Evolutionary conservation across 2,888 invertebrate species (phyloP).

Genomic region (Ennomos quercinarius): DNA sequence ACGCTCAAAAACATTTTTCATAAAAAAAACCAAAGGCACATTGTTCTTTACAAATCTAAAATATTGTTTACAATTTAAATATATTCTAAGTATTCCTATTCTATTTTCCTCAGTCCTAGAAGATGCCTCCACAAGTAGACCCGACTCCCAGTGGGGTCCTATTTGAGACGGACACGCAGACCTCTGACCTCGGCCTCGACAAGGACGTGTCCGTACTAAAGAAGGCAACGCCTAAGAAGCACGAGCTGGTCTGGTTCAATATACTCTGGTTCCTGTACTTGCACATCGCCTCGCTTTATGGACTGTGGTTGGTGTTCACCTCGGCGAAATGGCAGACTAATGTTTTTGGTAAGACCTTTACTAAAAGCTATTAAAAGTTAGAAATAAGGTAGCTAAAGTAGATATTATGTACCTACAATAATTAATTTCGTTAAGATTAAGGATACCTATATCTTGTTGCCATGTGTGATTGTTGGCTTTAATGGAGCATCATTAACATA

Average conservation of each 20-base stretch:
- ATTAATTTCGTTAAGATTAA: no score
- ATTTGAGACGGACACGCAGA: slow-evolving; percentile 88
- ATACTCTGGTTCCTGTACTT: slow-evolving; percentile 88
- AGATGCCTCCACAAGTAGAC: slow-evolving; percentile 86
- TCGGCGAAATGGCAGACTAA: slow-evolving; percentile 88
- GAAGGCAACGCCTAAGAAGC: slow-evolving; percentile 77
- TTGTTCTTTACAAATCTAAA: no score
- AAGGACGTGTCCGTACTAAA: slow-evolving; percentile 85
- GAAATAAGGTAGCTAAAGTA: no score
- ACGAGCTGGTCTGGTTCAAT: slow-evolving; percentile 90
- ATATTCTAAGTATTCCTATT: no score
- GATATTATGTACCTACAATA: no score
- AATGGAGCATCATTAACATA: no score
- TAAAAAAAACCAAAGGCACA: no score
- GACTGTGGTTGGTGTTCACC: slow-evolving; percentile 87
- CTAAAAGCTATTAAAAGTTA: neutral
- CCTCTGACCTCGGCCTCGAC: slow-evolving; percentile 85
- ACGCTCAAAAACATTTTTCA: no score
- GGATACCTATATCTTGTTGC: no score
- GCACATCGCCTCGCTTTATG: slow-evolving; percentile 88
- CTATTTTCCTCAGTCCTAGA: slow-evolving; percentile 42
- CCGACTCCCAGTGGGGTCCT: slow-evolving; percentile 85
- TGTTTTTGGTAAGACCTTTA: slow-evolving; percentile 85
- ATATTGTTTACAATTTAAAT: no score
- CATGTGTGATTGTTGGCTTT: no score